A percentile compares a stretch with the other conserved stretches of the same genome.
Evolutionary conservation across 2,113 vertebrate genomes (phyloP).

Genomic region (Carassius carassius): DNA sequence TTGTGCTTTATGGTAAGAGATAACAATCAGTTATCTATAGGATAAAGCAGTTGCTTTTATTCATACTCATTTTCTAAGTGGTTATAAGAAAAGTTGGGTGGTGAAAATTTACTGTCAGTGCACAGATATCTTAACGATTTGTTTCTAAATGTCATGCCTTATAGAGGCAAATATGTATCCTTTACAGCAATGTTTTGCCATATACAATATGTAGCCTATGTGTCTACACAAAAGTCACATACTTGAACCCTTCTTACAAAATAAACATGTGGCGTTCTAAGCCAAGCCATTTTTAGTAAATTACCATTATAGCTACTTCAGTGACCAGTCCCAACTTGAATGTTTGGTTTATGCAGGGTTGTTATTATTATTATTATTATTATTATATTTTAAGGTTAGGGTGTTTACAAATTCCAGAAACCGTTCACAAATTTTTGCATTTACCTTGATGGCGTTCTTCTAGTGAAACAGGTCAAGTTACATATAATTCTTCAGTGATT

Average conservation of each 20-base stretch:
- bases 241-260: neutral
- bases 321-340: neutral
- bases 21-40: neutral
- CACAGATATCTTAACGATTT: neutral
- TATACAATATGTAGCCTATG: neutral
- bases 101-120: neutral
- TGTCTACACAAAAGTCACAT: neutral
- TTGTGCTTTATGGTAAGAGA: neutral
- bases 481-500: neutral
- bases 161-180: neutral
- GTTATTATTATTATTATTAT: too few species aligned
- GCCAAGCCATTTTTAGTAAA: neutral
- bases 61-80: neutral
- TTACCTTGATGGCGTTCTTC: neutral
- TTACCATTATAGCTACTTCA: neutral
- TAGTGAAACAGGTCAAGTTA: neutral
- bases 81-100: neutral
- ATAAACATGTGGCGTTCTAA: neutral
- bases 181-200: neutral
- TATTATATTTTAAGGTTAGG: too few species aligned
- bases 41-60: neutral
- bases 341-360: neutral
- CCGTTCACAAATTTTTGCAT: neutral
- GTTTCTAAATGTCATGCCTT: neutral
- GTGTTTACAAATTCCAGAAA: neutral